Percentiles rank a stretch among this genome's conserved stretches.
Evolutionary conservation across 2,113 vertebrate species (phyloP).

Genomic region (Hemibagrus wyckioides): DNA sequence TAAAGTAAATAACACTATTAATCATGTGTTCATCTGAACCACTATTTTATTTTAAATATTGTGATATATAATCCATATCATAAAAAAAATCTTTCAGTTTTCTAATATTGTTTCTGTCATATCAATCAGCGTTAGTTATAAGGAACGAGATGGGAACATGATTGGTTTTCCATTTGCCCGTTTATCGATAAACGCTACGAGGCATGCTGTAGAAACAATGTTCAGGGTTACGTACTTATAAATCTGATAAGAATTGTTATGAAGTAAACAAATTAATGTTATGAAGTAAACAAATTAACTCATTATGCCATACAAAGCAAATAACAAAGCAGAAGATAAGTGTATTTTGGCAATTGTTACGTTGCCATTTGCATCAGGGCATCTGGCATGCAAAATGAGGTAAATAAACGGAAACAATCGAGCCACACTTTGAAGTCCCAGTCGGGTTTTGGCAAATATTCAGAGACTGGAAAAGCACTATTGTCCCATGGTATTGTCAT

Average conservation of each 20-base stretch:
- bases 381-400: conserved; percentile 39
- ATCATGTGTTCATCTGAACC: neutral
- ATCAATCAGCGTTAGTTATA: too few relatives aligned
- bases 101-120: neutral
- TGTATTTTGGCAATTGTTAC: conserved; percentile 21
- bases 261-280: conserved; percentile 7
- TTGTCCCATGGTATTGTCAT: conserved; percentile 35
- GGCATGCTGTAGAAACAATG: neutral
- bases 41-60: neutral
- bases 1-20: neutral
- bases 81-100: neutral
- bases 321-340: conserved; percentile 1
- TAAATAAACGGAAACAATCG: conserved; percentile 42
- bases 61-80: neutral
- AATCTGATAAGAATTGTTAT: neutral
- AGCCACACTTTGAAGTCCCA: conserved; percentile 41
- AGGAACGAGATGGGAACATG: neutral
- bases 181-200: neutral
- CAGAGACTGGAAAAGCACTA: conserved; percentile 44
- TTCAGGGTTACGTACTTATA: neutral
- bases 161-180: neutral
- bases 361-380: conserved; percentile 12
- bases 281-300: conserved; percentile 6
- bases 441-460: conserved; percentile 20
- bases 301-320: neutral